phyloP scores from a whole-genome alignment of 2,888 invertebrate species.

The Leptinotarsa tumamoca region DNA sequence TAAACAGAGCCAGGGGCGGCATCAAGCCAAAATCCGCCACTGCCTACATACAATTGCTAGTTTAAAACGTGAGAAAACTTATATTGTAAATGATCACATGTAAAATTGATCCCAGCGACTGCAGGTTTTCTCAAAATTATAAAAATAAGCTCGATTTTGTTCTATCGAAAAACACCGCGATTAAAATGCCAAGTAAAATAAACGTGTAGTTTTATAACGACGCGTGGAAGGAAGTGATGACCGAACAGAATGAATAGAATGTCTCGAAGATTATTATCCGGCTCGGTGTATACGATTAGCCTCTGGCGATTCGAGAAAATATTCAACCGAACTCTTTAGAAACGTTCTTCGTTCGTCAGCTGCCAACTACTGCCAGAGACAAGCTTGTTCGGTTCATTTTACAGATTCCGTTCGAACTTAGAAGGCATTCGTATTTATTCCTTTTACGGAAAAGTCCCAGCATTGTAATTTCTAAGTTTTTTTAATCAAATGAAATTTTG shows the following conservation, averaged over 20 bases:
- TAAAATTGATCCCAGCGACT: not conserved
- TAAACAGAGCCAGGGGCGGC: no score
- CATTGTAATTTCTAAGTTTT: no score
- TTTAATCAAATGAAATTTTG: no score
- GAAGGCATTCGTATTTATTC: not conserved
- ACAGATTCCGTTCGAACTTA: not conserved
- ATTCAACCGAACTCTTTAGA: constrained; percentile 22
- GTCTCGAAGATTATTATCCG: constrained; percentile 24
- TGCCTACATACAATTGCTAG: no score
- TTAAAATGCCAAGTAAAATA: constrained; percentile 20
- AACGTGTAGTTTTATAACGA: constrained; percentile 20
- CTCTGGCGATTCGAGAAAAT: constrained; percentile 16
- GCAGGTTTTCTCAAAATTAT: not conserved
- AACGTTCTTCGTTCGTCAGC: constrained; percentile 16
- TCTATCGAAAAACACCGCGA: not conserved
- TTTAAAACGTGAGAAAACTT: no score
- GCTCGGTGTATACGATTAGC: constrained; percentile 9
- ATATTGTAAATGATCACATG: no score
- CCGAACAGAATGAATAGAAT: constrained; percentile 34
- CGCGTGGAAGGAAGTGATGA: constrained; percentile 37
- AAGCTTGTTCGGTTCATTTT: not conserved
- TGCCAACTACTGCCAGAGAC: constrained; percentile 18
- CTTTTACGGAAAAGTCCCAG: no score
- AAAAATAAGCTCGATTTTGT: not conserved
- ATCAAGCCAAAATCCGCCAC: no score